phyloP scores from a whole-genome alignment of 2,797 vertebrate genomes.

The Danio jaintianensis region DNA sequence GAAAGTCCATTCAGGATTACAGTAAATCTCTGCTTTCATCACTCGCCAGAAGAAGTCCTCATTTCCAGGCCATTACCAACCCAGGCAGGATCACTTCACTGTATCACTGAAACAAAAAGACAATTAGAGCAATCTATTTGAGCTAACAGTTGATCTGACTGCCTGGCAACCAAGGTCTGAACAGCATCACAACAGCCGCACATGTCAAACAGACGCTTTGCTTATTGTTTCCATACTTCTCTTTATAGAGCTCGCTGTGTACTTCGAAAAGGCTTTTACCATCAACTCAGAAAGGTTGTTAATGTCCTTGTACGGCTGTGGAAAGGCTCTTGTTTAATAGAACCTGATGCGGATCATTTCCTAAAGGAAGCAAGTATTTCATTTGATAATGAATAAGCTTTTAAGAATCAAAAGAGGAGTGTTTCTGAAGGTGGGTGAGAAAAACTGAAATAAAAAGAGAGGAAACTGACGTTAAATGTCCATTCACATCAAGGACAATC shows the following conservation, averaged over 20 bases:
- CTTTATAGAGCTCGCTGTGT: constrained; percentile 31
- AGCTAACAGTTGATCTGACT: background rate
- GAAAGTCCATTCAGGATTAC: constrained; percentile 34
- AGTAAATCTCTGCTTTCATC: constrained; percentile 10
- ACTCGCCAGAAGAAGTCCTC: background rate
- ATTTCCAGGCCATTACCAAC: constrained; percentile 40
- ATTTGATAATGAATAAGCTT: background rate
- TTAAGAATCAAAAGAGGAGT: background rate
- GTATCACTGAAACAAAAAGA: constrained; percentile 35
- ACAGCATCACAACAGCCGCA: background rate
- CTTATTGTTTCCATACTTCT: constrained; percentile 5
- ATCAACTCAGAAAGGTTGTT: constrained; percentile 25
- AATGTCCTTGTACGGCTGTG: constrained; percentile 62
- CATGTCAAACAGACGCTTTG: constrained; percentile 1
- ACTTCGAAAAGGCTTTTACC: constrained; percentile 15
- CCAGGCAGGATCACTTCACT: constrained; percentile 41
- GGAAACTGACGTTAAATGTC: background rate
- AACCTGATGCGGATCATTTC: constrained; percentile 4
- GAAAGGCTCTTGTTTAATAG: constrained; percentile 51
- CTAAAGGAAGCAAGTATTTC: constrained; percentile 29
- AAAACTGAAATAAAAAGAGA: background rate
- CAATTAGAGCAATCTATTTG: constrained; percentile 10
- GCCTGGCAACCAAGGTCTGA: constrained; percentile 8
- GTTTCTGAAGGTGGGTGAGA: background rate
- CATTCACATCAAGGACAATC: background rate